Conservation (phyloP, 1,140 invertebrate genomes). For the Leptopilina boulardi region DNA sequence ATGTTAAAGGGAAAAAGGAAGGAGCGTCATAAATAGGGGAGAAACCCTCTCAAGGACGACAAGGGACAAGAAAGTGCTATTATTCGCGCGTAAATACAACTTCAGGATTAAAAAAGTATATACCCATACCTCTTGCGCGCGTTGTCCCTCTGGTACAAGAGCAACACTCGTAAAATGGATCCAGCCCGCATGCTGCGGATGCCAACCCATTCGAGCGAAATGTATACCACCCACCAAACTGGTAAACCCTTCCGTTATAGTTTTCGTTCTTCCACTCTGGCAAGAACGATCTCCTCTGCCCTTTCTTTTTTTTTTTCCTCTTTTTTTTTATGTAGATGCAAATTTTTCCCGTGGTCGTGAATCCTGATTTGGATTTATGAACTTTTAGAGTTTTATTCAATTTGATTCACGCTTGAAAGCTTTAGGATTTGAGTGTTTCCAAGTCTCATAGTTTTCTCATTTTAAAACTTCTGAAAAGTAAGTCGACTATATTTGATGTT, state of each 20-base stretch:
- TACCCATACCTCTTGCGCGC: not conserved
- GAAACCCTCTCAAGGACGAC: constrained; percentile 12
- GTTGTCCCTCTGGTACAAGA: constrained; percentile 4
- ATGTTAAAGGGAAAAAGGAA: constrained; percentile 10
- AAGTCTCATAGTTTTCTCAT: too few species aligned
- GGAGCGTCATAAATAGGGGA: constrained; percentile 8
- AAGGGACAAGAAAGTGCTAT: constrained; percentile 22
- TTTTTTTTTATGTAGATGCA: constrained; percentile 11
- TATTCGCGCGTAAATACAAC: constrained; percentile 24
- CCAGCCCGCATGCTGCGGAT: constrained; percentile 24
- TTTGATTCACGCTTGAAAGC: not conserved
- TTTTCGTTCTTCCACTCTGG: not conserved
- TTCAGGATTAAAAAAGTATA: constrained; percentile 16
- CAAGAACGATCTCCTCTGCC: constrained; percentile 5
- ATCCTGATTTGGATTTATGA: constrained; percentile 19
- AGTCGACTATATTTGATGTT: too few species aligned
- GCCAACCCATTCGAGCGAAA: constrained; percentile 7
- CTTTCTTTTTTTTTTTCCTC: too few species aligned
- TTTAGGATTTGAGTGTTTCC: not conserved
- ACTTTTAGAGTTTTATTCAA: constrained; percentile 6
- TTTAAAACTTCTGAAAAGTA: too few species aligned
- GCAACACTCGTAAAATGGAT: constrained; percentile 24
- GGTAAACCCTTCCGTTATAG: constrained; percentile 20
- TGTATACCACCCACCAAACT: constrained; percentile 1
- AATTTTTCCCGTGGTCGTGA: not conserved